Percentiles rank a stretch among this genome's conserved stretches.
phyloP scores from a whole-genome alignment of 35 echinoderm and acorn worm genomes.

The Ptychodera flava region DNA sequence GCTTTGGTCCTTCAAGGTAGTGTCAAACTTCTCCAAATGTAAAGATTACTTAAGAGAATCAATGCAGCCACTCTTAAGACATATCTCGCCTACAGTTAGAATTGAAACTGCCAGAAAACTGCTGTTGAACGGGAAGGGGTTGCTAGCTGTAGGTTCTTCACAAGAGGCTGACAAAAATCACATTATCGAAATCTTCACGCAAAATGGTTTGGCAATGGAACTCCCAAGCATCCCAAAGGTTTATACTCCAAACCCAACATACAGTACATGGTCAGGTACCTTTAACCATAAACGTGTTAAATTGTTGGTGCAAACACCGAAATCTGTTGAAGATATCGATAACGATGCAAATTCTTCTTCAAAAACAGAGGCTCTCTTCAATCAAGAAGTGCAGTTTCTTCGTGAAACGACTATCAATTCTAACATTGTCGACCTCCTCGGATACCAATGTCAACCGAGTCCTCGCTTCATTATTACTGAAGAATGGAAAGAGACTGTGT shows the following conservation, averaged over 20 bases:
- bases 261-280: background rate
- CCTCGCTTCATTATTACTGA: background rate
- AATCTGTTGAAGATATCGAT: background rate
- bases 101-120: no score
- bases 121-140: no score
- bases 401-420: background rate
- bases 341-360: background rate
- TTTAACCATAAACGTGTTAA: background rate
- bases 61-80: no score
- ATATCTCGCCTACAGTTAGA: no score
- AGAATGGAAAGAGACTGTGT: background rate
- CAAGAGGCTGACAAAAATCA: no score
- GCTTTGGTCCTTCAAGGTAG: no score
- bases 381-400: background rate
- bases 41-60: no score
- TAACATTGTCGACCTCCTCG: background rate
- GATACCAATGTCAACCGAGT: background rate
- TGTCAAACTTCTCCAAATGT: no score
- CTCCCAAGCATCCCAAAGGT: background rate
- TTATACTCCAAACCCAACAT: background rate
- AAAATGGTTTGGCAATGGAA: no score
- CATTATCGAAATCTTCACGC: no score
- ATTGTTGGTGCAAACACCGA: background rate
- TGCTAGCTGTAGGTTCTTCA: no score
- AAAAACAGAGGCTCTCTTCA: background rate